A percentile compares a stretch with the other conserved stretches of the same genome.
phyloP scores from a whole-genome alignment of 64 coral and sea anemone genomes.

The Exaiptasia diaphana region DNA sequence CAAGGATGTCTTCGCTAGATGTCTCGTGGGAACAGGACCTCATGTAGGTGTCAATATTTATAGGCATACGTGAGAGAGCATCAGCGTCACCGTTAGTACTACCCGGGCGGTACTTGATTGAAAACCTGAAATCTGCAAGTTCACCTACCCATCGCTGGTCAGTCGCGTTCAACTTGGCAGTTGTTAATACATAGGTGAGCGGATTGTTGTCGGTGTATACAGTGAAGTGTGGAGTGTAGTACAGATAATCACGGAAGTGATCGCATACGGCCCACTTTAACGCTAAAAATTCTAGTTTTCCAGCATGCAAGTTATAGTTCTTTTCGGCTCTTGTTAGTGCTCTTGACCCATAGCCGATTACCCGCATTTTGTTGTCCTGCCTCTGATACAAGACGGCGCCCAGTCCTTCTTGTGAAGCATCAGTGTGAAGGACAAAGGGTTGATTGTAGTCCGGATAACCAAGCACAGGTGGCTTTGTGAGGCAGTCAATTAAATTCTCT shows the following conservation, averaged over 20 bases:
- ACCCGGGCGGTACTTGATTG: background rate
- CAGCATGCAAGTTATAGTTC: slow-evolving; percentile 21
- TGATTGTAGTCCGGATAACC: slow-evolving; percentile 11
- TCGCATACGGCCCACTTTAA: slow-evolving; percentile 20
- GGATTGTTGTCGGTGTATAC: slow-evolving; percentile 44
- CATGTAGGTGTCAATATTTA: slow-evolving; percentile 16
- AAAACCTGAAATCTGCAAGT: slow-evolving; percentile 41
- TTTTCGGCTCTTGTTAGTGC: slow-evolving; percentile 10
- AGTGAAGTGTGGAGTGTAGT: slow-evolving; percentile 34
- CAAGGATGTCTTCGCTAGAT: background rate
- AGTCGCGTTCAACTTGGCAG: slow-evolving; percentile 22
- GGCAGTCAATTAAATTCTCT: background rate
- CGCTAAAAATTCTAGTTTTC: slow-evolving; percentile 10
- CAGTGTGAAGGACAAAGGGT: slow-evolving; percentile 28
- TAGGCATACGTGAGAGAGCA: slow-evolving; percentile 1
- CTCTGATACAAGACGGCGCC: slow-evolving; percentile 38
- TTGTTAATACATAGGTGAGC: slow-evolving; percentile 17
- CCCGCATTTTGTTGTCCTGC: slow-evolving; percentile 12
- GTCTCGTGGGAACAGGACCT: background rate
- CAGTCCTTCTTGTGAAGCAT: slow-evolving; percentile 21
- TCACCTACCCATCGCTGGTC: slow-evolving; percentile 17
- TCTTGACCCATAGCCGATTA: slow-evolving; percentile 26
- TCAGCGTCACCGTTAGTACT: slow-evolving; percentile 20
- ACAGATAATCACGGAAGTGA: slow-evolving; percentile 36
- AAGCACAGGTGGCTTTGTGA: slow-evolving; percentile 11